phyloP scores from a whole-genome alignment of 1,140 invertebrate genomes.

The Bicyclus anynana region DNA sequence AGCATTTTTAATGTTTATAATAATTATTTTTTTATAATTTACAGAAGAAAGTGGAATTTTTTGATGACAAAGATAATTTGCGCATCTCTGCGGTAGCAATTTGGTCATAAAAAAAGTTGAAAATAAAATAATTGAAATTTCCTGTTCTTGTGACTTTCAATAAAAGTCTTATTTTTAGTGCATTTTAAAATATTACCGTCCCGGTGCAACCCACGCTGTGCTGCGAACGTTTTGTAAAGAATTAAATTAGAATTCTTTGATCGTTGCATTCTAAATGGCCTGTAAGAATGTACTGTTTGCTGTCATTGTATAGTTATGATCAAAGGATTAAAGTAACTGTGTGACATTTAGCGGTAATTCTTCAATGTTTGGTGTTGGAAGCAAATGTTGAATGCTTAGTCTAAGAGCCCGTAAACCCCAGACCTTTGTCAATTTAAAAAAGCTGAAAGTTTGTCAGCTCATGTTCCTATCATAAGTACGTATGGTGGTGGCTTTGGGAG shows the following conservation, averaged over 20 bases:
- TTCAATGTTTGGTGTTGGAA: too few relatives aligned
- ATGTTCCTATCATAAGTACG: too few relatives aligned
- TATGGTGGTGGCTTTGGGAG: too few relatives aligned
- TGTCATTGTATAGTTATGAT: neutral
- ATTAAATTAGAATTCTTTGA: slow-evolving; percentile 47
- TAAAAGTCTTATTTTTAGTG: slow-evolving; percentile 20
- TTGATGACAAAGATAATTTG: slow-evolving; percentile 5
- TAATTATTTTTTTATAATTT: too few relatives aligned
- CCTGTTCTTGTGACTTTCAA: slow-evolving; percentile 12
- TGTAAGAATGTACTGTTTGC: neutral
- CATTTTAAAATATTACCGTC: slow-evolving; percentile 25
- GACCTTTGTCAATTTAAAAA: too few relatives aligned
- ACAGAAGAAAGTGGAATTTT: neutral
- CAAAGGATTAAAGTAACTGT: neutral
- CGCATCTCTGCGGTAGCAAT: neutral
- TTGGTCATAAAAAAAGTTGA: slow-evolving; percentile 4
- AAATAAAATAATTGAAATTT: slow-evolving; percentile 11
- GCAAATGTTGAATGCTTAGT: too few relatives aligned
- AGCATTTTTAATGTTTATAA: too few relatives aligned
- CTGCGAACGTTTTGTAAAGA: slow-evolving; percentile 1
- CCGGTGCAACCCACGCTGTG: slow-evolving; percentile 31
- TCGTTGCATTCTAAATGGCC: slow-evolving; percentile 14
- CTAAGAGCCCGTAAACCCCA: too few relatives aligned
- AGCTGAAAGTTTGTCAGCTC: too few relatives aligned
- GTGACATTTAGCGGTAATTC: neutral